Base-by-base conservation (phyloP, 1,140 invertebrate species). In the Drosophila bifasciata region DNA sequence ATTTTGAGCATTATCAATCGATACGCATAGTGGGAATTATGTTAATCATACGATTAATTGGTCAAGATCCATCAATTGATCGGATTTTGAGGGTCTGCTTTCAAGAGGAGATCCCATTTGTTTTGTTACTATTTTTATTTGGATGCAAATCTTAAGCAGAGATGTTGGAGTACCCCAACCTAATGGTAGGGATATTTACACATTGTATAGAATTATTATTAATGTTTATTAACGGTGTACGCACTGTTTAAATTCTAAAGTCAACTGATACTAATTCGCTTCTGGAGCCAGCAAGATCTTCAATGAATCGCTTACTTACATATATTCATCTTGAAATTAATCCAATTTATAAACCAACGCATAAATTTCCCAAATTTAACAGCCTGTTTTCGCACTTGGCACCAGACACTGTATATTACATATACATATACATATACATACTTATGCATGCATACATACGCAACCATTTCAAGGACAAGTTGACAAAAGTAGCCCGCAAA, bases 331-430 rank as follows among this genome's bases (percentile, higher is more conserved):
- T 55, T 21, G 45, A 68, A 68, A 48, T 68, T 16, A 59, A 70
- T 58, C 66, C 66, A 64, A 58, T 70, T 69, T 70, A 70, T 69
- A 70, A 58, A 44, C 67, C 57, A 32, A 49, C 69, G 59, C 70
- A 74, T 74, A 74, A 74, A 74, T 74, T 74, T 56, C 45, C 46
- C 61, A 59, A 64, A 59, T 73, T 63, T 55, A 73, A 63, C 50
- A 63, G 69, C 70, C 23, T 73, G 68, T 73, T 69, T 58, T 63
- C 59, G 49, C 57, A 74, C 69, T 74, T 74, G 70, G 46, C 70
- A 74, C 19, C 70, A 74, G 70, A 74, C 40, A 43, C 44, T 9
- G 32, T 16, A 52, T n/a, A 53, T 43, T 16, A 52, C 16, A 53
- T 43, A 36, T 17, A 21, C 9, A 45, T 0, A 40, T 6, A 23